A percentile compares a stretch with the other conserved stretches of the same genome.
phyloP scores from a whole-genome alignment of 1,140 invertebrate genomes.

The Arctopsyche grandis region DNA sequence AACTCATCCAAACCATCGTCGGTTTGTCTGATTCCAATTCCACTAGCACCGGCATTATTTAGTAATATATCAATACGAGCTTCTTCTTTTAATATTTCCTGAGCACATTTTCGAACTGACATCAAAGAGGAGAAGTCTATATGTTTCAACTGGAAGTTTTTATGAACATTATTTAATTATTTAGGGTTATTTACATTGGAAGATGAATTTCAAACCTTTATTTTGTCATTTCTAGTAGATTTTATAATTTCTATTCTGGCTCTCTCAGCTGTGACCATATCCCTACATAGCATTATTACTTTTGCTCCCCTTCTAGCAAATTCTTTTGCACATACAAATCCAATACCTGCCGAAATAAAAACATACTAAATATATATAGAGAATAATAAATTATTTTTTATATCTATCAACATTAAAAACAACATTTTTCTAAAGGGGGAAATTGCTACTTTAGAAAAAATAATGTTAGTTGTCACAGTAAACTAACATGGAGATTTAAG shows the following conservation, averaged over 20 bases:
- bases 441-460: conserved; percentile 31
- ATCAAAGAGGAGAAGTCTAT: conserved; percentile 65
- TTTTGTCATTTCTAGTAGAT: conserved; percentile 58
- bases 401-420: neutral
- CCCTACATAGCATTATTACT: conserved; percentile 77
- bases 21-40: conserved; percentile 59
- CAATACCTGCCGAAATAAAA: too few species aligned
- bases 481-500: too few species aligned
- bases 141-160: conserved; percentile 61
- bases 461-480: too few species aligned
- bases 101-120: conserved; percentile 66
- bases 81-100: conserved; percentile 63
- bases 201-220: too few species aligned
- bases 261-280: conserved; percentile 68
- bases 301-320: conserved; percentile 72
- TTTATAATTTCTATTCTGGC: conserved; percentile 62
- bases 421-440: conserved; percentile 51
- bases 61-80: conserved; percentile 72
- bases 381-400: neutral
- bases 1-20: conserved; percentile 70
- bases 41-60: conserved; percentile 72
- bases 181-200: too few species aligned
- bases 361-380: conserved; percentile 55
- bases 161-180: neutral
- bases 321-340: conserved; percentile 75